These are phyloP conservation scores for Tuberolachnus salignus DNA, from an alignment of 2,888 invertebrate genomes.

Conservation along the genomic window DNA sequence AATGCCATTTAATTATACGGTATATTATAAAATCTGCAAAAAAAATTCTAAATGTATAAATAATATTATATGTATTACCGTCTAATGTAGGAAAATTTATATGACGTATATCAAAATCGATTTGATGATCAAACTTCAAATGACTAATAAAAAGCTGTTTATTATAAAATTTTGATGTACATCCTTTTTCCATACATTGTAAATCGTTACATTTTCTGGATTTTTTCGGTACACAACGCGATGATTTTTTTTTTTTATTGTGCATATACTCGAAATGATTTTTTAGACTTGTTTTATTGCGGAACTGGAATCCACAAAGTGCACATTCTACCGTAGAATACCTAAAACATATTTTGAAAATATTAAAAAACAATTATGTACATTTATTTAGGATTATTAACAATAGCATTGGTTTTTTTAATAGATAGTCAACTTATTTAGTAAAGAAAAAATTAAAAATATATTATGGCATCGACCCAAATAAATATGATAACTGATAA, in stretches of 20 bases:
- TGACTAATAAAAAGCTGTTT: slow-evolving; percentile 50
- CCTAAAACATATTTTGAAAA: slow-evolving; percentile 16
- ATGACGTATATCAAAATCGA: slow-evolving; percentile 45
- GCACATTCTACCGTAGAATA: slow-evolving; percentile 46
- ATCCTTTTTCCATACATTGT: slow-evolving; percentile 41
- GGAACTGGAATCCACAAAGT: slow-evolving; percentile 49
- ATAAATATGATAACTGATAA: too few species aligned
- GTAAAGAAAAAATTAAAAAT: too few species aligned
- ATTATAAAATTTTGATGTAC: slow-evolving; percentile 48
- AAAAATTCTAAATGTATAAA: neutral
- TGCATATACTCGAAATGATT: slow-evolving; percentile 49
- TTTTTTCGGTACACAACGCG: slow-evolving; percentile 16
- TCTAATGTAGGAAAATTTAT: slow-evolving; percentile 31
- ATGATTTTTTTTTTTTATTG: slow-evolving; percentile 9
- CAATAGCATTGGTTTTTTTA: neutral
- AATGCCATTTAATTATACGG: neutral
- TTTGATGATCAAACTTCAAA: slow-evolving; percentile 53
- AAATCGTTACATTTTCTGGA: slow-evolving; percentile 40
- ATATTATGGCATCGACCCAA: too few species aligned
- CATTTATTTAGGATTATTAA: neutral
- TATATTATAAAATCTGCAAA: neutral
- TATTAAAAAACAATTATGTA: slow-evolving; percentile 16
- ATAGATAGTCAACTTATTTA: too few species aligned
- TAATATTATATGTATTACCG: slow-evolving; percentile 16
- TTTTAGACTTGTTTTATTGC: slow-evolving; percentile 49